These are phyloP conservation scores for Eumaeus atala DNA, from an alignment of 1,140 invertebrate genomes.

Conservation along the genomic window DNA sequence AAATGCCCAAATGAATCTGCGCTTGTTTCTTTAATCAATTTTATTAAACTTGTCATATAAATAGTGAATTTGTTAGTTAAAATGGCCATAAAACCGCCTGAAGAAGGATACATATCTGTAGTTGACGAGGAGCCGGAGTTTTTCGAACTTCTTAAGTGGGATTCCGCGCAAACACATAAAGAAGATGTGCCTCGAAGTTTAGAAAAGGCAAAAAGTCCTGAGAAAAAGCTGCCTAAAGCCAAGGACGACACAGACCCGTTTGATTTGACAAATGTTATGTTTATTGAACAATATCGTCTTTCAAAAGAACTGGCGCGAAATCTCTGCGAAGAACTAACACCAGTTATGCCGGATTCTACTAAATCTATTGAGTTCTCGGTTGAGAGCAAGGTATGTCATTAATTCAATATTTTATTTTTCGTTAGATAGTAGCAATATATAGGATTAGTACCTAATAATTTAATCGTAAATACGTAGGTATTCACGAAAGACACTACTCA, in stretches of 20 bases:
- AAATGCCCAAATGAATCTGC: constrained; percentile 28
- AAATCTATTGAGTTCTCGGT: constrained; percentile 61
- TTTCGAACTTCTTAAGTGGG: constrained; percentile 62
- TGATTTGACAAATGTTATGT: constrained; percentile 47
- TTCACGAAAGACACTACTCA: no score
- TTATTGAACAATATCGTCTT: constrained; percentile 52
- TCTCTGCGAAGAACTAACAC: constrained; percentile 53
- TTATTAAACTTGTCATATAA: constrained; percentile 32
- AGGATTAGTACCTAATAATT: no score
- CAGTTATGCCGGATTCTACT: constrained; percentile 58
- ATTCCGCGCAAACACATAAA: constrained; percentile 54
- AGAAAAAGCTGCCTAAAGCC: constrained; percentile 42
- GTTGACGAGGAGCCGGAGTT: constrained; percentile 65
- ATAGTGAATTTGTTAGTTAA: constrained; percentile 31
- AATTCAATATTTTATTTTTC: constrained; percentile 6
- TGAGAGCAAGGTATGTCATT: constrained; percentile 53
- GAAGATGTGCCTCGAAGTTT: constrained; percentile 42
- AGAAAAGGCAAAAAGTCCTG: constrained; percentile 54
- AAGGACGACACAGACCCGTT: constrained; percentile 53
- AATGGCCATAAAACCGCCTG: constrained; percentile 62
- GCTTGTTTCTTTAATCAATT: constrained; percentile 42
- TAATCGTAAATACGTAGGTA: no score
- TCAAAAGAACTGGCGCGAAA: constrained; percentile 54
- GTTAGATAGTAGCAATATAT: no score
- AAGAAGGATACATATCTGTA: constrained; percentile 63